Evolutionary conservation across 2,888 invertebrate species (phyloP).

Genomic region (Mimachlamys varia): DNA sequence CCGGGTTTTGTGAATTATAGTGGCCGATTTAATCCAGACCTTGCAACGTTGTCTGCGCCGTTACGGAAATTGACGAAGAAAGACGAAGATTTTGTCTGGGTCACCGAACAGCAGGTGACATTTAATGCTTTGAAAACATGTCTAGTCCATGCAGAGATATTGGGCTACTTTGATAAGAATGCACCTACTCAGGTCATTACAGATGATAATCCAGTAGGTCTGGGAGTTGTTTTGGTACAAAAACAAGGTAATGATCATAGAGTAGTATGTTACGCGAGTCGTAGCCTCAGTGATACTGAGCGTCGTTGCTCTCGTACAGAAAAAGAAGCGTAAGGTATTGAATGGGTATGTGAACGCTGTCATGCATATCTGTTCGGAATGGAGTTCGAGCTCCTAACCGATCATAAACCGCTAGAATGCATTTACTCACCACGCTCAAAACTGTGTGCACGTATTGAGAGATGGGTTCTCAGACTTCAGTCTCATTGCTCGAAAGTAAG

Average conservation of each 20-base stretch:
- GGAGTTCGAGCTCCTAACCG: constrained; percentile 56
- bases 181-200: constrained; percentile 43
- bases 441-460: constrained; percentile 60
- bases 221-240: constrained; percentile 52
- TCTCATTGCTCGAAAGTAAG: constrained; percentile 49
- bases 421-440: constrained; percentile 57
- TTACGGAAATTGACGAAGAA: constrained; percentile 46
- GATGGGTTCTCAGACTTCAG: constrained; percentile 64
- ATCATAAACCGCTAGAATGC: constrained; percentile 62
- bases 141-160: constrained; percentile 40
- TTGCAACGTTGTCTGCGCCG: constrained; percentile 54
- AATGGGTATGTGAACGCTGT: constrained; percentile 67
- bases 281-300: constrained; percentile 50
- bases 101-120: constrained; percentile 42
- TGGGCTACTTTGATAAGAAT: constrained; percentile 50
- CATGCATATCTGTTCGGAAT: constrained; percentile 63
- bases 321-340: constrained; percentile 57
- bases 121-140: constrained; percentile 44
- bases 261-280: constrained; percentile 51
- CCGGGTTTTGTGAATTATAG: constrained; percentile 55
- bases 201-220: constrained; percentile 52
- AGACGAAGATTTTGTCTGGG: constrained; percentile 45
- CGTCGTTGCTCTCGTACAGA: constrained; percentile 59
- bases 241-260: constrained; percentile 37
- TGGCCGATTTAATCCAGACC: constrained; percentile 51